These are phyloP conservation scores for Ischnus inquisitorius DNA, from an alignment of 2,888 invertebrate species.

Conservation along the genomic window DNA sequence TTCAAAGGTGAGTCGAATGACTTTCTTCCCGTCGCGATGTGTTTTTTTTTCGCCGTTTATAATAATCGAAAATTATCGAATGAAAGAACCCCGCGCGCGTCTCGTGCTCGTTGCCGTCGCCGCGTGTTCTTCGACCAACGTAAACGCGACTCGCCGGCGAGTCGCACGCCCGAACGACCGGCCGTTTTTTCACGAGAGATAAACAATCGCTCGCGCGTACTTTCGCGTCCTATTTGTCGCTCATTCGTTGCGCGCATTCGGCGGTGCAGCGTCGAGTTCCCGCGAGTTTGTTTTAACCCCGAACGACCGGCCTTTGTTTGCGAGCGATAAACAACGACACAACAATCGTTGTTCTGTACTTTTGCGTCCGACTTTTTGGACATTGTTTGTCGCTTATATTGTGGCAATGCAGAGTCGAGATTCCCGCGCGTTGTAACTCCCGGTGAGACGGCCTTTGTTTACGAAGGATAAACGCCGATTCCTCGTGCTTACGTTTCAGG, in stretches of 20 bases:
- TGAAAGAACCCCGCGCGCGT: neutral
- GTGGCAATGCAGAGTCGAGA: too few relatives aligned
- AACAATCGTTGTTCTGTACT: too few relatives aligned
- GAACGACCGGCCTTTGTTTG: neutral
- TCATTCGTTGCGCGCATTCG: neutral
- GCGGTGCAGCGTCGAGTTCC: neutral
- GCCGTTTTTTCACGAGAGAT: too few relatives aligned
- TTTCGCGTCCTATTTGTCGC: neutral
- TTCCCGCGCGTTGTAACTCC: neutral
- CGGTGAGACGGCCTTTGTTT: neutral
- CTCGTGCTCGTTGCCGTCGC: too few relatives aligned
- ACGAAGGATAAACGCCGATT: neutral
- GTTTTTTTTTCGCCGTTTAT: neutral
- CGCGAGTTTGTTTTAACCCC: neutral
- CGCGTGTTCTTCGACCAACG: too few relatives aligned
- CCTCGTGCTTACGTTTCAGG: neutral
- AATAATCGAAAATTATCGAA: neutral
- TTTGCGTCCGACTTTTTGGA: neutral
- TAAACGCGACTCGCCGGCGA: too few relatives aligned
- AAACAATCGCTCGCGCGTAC: too few relatives aligned
- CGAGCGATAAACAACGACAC: neutral
- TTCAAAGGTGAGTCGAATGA: constrained; percentile 72
- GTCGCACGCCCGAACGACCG: too few relatives aligned
- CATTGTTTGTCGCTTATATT: neutral
- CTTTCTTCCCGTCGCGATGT: neutral